A percentile compares a stretch with the other conserved stretches of the same genome.
phyloP scores from a whole-genome alignment of 2,113 vertebrate species.

The Tylochromis polylepis region DNA sequence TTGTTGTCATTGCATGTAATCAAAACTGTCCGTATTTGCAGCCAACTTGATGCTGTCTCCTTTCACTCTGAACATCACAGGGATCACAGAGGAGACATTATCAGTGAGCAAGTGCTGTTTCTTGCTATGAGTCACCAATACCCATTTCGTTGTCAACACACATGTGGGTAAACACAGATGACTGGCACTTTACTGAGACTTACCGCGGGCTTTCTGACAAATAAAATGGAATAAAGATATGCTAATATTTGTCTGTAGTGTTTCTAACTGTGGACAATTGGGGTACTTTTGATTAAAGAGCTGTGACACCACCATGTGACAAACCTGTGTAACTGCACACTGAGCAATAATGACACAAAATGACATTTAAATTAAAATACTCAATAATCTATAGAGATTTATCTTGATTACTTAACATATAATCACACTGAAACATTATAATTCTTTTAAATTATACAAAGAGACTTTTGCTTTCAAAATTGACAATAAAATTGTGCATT shows the following conservation, averaged over 20 bases:
- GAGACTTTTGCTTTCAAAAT: neutral
- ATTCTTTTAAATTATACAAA: neutral
- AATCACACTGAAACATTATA: neutral
- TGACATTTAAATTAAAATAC: neutral
- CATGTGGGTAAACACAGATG: neutral
- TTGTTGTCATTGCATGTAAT: neutral
- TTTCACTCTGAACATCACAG: neutral
- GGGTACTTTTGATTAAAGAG: neutral
- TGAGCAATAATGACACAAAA: neutral
- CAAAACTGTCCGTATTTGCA: neutral
- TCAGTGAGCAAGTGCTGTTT: neutral
- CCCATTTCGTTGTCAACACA: neutral
- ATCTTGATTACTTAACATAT: neutral
- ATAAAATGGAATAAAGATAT: neutral
- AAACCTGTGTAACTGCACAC: neutral
- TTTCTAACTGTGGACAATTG: neutral
- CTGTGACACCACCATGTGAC: slow-evolving; percentile 28
- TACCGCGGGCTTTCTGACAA: neutral
- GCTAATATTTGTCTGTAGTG: neutral
- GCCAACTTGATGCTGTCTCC: neutral
- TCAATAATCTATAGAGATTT: neutral
- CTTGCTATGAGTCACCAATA: neutral
- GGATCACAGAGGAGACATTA: neutral
- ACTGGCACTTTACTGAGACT: neutral
- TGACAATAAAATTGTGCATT: neutral